phyloP scores from a whole-genome alignment of 2,888 invertebrate genomes.

The Beris chalybata region DNA sequence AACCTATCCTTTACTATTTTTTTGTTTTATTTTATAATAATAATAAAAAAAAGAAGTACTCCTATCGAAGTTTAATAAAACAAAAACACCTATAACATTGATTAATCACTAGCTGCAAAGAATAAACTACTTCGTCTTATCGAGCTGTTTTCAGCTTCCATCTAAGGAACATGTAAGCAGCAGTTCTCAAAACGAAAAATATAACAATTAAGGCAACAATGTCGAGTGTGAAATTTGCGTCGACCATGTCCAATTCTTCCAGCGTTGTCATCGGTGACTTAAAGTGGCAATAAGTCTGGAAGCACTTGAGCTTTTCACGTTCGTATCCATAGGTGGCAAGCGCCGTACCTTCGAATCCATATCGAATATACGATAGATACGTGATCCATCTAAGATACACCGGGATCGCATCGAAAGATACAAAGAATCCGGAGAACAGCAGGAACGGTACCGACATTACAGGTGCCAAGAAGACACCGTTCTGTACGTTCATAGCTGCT shows the following conservation, averaged over 20 bases:
- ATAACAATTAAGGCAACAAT: constrained; percentile 77
- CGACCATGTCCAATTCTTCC: constrained; percentile 83
- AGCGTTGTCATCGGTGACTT: constrained; percentile 79
- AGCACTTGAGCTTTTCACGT: constrained; percentile 79
- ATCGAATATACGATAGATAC: constrained; percentile 91
- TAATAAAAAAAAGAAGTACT: no score
- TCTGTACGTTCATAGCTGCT: constrained; percentile 94
- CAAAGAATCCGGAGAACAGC: constrained; percentile 95
- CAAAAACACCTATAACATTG: no score
- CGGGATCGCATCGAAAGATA: constrained; percentile 94
- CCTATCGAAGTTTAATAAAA: no score
- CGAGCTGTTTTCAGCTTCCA: constrained; percentile 83
- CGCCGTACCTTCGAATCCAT: constrained; percentile 94
- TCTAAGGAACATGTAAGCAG: constrained; percentile 82
- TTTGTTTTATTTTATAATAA: no score
- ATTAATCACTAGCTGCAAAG: no score
- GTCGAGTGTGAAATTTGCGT: constrained; percentile 77
- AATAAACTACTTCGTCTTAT: constrained; percentile 55
- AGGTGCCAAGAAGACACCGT: constrained; percentile 94
- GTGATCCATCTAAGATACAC: constrained; percentile 94
- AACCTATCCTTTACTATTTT: no score
- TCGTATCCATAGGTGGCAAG: constrained; percentile 88
- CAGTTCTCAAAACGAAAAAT: constrained; percentile 76
- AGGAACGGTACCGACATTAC: constrained; percentile 96
- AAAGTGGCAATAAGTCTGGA: constrained; percentile 82